Evolutionary conservation across 2,888 invertebrate genomes (phyloP).

Genomic region (Xestia xanthographa): DNA sequence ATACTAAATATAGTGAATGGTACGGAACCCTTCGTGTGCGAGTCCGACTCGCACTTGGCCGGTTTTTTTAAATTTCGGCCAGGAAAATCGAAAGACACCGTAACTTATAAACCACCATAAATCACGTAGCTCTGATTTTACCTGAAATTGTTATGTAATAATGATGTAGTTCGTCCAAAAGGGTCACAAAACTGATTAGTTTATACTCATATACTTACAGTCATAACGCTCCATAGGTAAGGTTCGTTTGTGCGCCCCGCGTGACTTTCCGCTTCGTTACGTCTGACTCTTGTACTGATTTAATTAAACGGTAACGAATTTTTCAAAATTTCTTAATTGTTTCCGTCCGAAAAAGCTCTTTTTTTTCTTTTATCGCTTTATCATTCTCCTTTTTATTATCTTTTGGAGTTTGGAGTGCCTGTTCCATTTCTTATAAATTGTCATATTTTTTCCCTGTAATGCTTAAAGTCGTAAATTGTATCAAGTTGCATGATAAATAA

Average conservation of each 20-base stretch:
- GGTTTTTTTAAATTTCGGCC: too few species aligned
- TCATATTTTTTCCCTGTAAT: constrained; percentile 12
- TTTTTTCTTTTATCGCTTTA: constrained; percentile 46
- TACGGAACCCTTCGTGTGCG: too few species aligned
- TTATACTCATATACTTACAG: constrained; percentile 17
- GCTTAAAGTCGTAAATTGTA: constrained; percentile 19
- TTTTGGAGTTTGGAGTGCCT: constrained; percentile 35
- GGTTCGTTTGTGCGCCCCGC: constrained; percentile 72
- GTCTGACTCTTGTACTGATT: constrained; percentile 79
- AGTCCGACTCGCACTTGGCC: too few species aligned
- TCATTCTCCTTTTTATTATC: constrained; percentile 55
- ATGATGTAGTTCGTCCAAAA: constrained; percentile 28
- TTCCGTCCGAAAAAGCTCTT: constrained; percentile 79
- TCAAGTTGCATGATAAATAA: constrained; percentile 26
- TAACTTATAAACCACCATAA: too few species aligned
- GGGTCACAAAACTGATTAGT: constrained; percentile 44
- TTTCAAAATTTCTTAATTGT: constrained; percentile 81
- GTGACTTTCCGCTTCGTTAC: constrained; percentile 83
- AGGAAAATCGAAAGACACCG: too few species aligned
- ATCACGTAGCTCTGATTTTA: background rate
- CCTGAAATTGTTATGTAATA: background rate
- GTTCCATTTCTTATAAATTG: constrained; percentile 26
- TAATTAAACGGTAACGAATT: constrained; percentile 83
- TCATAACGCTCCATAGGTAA: constrained; percentile 48
- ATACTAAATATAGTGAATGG: too few species aligned